Base-by-base conservation (phyloP, 2,113 vertebrate genomes). In the Tretioscincus oriximinensis region DNA sequence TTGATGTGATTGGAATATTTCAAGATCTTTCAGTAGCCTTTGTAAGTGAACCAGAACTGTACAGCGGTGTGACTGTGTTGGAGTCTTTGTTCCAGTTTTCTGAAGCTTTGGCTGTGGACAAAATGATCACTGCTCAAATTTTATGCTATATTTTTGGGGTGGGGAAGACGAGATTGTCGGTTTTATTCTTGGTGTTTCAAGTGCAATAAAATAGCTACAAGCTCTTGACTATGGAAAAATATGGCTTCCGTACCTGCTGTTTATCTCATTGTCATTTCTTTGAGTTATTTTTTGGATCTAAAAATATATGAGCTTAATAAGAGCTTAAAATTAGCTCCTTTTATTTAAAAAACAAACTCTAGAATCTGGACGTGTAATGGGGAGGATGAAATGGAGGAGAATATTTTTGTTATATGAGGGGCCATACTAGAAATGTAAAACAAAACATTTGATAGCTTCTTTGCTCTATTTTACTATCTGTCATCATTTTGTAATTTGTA, bases 151-250 rank as follows among this genome's bases (percentile, higher is more conserved):
- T 81, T 84, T 84, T 87, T 86, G 77, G 90, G 89, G 89, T 2
- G 41, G 80, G n/a, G 85, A 90, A 88, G 73, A 88, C 80, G 88
- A 84, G 81, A 92, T 82, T 85, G 91, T 96, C 92, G 90, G 91
- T 95, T 96, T 96, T 94, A 95, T 94, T 95, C 94, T 93, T 94
- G 93, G 94, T 96, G 95, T 96, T 93, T 96, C 93, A 94, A 95
- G 94, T 95, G 94, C 94, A 96, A 96, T 96, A 96, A 96, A 82
- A 96, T 94, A 95, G 94, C 94, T 95, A 92, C 89, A 90, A 89
- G 95, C 89, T 93, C 93, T 91, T 90, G 92, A 92, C 93, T 91
- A 90, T 87, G 90, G 78, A 67, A 78, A 41, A 88, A 80, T 76
- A 80, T 31, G 91, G 87, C 78, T 92, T 93, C 86, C 90, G 78